Evolutionary conservation across 2,113 vertebrate genomes (phyloP).

Genomic region (Archocentrus centrarchus): DNA sequence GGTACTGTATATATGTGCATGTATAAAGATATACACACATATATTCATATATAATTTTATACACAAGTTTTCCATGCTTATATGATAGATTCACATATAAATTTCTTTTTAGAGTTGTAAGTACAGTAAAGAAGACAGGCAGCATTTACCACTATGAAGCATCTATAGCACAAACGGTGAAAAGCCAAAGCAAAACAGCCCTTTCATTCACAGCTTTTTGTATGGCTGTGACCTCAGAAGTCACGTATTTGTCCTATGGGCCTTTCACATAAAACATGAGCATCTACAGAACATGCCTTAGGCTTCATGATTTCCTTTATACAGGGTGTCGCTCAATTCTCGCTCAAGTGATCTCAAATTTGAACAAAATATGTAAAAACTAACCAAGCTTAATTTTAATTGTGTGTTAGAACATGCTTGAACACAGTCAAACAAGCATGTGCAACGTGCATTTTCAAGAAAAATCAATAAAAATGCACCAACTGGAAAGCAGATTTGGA

Average conservation of each 20-base stretch:
- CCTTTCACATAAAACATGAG: slow-evolving; percentile 25
- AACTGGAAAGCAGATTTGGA: too few species aligned
- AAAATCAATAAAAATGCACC: too few species aligned
- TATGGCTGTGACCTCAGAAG: slow-evolving; percentile 12
- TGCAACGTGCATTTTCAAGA: too few species aligned
- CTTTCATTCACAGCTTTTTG: slow-evolving; percentile 33
- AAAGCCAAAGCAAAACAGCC: slow-evolving; percentile 6
- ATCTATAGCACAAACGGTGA: neutral
- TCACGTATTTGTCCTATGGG: neutral
- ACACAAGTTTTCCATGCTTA: slow-evolving; percentile 19
- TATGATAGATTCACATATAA: slow-evolving; percentile 41
- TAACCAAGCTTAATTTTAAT: too few species aligned
- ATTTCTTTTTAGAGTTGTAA: slow-evolving; percentile 28
- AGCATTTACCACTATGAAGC: neutral
- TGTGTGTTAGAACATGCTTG: too few species aligned
- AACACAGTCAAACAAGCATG: too few species aligned
- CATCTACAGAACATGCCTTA: slow-evolving; percentile 5
- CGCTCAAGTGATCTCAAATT: too few species aligned
- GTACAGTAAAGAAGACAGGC: neutral
- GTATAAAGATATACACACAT: too few species aligned
- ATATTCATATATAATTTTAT: too few species aligned
- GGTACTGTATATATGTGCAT: too few species aligned
- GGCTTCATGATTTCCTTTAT: neutral
- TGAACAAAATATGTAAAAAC: too few species aligned
- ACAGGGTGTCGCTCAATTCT: too few species aligned